A percentile compares a stretch with the other conserved stretches of the same genome.
phyloP scores from a whole-genome alignment of 2,888 invertebrate species.

The Hedya salicella region DNA sequence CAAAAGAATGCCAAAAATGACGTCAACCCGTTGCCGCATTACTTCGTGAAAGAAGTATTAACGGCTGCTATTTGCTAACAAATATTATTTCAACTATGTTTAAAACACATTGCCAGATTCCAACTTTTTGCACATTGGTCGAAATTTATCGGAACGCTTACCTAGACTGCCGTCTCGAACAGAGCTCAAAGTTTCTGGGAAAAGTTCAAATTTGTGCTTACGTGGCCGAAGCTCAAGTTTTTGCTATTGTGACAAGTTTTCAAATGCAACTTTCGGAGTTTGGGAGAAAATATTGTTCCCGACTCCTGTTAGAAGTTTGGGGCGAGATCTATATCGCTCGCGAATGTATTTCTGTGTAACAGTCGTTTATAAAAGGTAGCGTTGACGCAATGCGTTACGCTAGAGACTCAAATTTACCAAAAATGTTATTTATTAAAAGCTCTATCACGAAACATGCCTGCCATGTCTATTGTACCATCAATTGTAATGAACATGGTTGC shows the following conservation, averaged over 20 bases:
- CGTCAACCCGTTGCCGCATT: too few species aligned
- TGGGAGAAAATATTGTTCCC: conserved; percentile 31
- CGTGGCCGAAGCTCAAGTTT: conserved; percentile 38
- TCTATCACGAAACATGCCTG: too few species aligned
- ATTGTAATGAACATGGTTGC: too few species aligned
- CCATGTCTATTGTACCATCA: too few species aligned
- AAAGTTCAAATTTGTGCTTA: conserved; percentile 42
- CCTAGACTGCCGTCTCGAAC: conserved; percentile 28
- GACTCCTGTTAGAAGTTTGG: conserved; percentile 32
- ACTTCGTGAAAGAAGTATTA: too few species aligned
- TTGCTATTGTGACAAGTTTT: conserved; percentile 43
- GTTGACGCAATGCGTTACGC: too few species aligned
- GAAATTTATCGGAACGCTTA: conserved; percentile 37
- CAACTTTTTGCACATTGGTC: conserved; percentile 23
- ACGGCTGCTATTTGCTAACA: too few species aligned
- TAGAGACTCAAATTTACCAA: too few species aligned
- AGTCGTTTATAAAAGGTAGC: too few species aligned
- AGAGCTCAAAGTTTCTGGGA: conserved; percentile 17
- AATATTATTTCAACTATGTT: conserved; percentile 12
- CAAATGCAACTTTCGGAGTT: conserved; percentile 36
- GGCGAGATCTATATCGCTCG: not conserved
- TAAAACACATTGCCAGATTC: conserved; percentile 6
- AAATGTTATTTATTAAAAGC: too few species aligned
- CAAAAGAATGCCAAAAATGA: too few species aligned
- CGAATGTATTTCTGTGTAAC: not conserved